Base-by-base conservation (phyloP, 2,113 vertebrate genomes). In the Cnemophilus loriae region DNA sequence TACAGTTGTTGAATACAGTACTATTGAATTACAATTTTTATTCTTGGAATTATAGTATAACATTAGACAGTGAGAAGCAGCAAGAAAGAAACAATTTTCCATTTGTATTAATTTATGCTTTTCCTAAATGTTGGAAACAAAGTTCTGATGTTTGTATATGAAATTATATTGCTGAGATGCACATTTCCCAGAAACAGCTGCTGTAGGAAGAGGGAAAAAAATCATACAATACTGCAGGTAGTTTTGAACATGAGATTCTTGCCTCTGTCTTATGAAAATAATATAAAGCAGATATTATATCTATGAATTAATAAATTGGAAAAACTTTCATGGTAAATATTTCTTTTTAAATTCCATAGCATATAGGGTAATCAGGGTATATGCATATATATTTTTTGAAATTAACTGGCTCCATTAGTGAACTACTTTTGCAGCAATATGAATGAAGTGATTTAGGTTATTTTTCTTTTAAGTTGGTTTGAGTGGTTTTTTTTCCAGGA, bases 401-500 rank as follows among this genome's bases (percentile, higher is more conserved):
- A 59, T 55, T 84, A 68, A 37, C 9, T 50, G 5, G 7, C 11
- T 71, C 7, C 4, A 11, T 59, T 55, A 50, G 10, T 37, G 55
- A 76, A 59, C 3, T 46, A 53, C 3, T 59, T 91, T 78, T 74
- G 17, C 35, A 71, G 21, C 7, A 73, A 47, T 13, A 75, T 7
- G 6, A 82, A 86, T 63, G 3, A 71, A n/a, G 26, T 35, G 3
- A 39, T 79, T 73, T 61, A 18, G 3, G 2, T 19, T 88, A 8
- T 39, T 41, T 49, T 69, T 55, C 10, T n/a, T 75, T 76, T 56
- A 39, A 35, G 16, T 46, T 59, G 2, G 13, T 52, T 67, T 19
- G 13, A 42, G 11, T 57, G 12, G 0, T 7, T 19, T n/a, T 56
- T 37, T 17, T 19, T 0, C 27, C 16, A 52, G 13, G 4, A n/a